Evolutionary conservation across 2,888 invertebrate species (phyloP), one percentile per base, ranked within the genome.

Genomic region (Opisthograptis luteolata): DNA sequence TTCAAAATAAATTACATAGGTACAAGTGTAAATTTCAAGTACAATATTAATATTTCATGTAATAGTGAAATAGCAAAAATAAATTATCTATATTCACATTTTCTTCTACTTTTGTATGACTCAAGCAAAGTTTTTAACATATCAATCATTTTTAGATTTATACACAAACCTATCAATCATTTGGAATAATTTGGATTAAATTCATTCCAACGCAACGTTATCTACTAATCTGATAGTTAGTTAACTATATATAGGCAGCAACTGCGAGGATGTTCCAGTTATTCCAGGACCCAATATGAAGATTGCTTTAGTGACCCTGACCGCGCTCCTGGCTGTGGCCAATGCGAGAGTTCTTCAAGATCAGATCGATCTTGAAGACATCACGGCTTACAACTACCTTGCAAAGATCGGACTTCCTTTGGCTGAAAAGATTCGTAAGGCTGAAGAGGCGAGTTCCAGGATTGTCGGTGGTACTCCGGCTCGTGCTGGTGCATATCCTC

Each of bases 401-500:
- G 31, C 41, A 12, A 49, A 54, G 22, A 30, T 45, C 9, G 54
- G 32, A 2, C 49, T 51, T 5, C 55, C 55, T 10, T 40, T 50
- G 14, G 55, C 40, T 3, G 55, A 55, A 8, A 9, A 47, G 14
- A 50, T 55, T 7, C 36, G 39, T 9, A 35, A 55, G 24, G 46
- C 41, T 20, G 58, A 66, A 47, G 45, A 44, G 5, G 22, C 31
- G 10, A 24, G 14, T 6, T 45, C 55, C 9, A 66, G 68, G 28
- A 69, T 71, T 15, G 64, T 70, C 4, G 69, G 69, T 7, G 73
- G 71, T 9, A 20, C 41, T 1, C 9, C 37, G 5, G 46, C 60
- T 3, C 27, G 30, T 6, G 52, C 49, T 14, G 66, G 59, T 39
- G 50, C 56, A 22, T 56, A 55, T 25, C 62, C 58, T 4, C 63